Base-by-base conservation (phyloP, 2,113 vertebrate species). In the Pelvicachromis taeniatus region DNA sequence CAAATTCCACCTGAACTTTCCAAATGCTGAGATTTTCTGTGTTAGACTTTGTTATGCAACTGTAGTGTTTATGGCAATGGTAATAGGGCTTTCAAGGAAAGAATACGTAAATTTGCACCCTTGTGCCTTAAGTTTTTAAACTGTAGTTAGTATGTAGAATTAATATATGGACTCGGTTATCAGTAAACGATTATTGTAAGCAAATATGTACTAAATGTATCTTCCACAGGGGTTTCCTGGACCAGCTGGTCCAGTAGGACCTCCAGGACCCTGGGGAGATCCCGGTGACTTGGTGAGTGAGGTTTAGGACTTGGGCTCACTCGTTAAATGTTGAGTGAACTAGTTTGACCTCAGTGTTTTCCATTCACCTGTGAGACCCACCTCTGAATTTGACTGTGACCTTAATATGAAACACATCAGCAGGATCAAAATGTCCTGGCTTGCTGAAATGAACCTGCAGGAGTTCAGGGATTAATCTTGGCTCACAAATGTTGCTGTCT, bases 251-350 rank as follows among this genome's bases (percentile, higher is more conserved):
- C 92, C 95, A 82, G 87, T 65, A 14, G 96, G 96, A 8, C 93
- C 97, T 40, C 91, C 95, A 73, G 98, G 98, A 87, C 96, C 96
- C n/a, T 91, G 92, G 1, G 98, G 98, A 82, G 97, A 98, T 89
- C 96, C 95, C 0, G 98, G 98, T 35, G 96, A 96, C 54, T 73
- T 88, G 96, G 98, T 99, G 93, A 92, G 95, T 90, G 31, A 56
- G 31, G 75, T 26, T 84, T 40, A 58, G 19, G 63, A 70, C 4
- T 31, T 58, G 26, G 16, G 9, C 6, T 70, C 45, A 68, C 6
- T 54, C 7, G 21, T 19, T 63, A 40, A 59, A 59, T 63, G 42
- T 63, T 53, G n/a, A 58, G 26, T 40, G 38, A 58, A 33, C 38
- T 77, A 45, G 23, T 82, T 73, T 78, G 73, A 85, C 80, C 58